phyloP scores from a whole-genome alignment of 2,888 invertebrate genomes.

The Copidosoma aretas region DNA sequence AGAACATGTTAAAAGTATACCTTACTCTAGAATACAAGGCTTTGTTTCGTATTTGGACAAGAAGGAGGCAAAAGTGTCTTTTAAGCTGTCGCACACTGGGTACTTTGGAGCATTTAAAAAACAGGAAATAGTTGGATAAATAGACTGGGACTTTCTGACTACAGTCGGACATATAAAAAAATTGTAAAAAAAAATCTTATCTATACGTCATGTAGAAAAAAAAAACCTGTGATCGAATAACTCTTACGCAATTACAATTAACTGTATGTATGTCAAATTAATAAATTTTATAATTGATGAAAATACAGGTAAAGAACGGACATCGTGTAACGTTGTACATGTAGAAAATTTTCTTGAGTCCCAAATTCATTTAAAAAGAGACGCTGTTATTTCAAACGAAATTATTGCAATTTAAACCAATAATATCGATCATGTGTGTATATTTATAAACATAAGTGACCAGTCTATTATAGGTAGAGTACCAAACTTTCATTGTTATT shows the following conservation, averaged over 20 bases:
- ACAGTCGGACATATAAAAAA: neutral
- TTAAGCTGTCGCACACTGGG: neutral
- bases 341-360: too few relatives aligned
- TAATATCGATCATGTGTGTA: too few relatives aligned
- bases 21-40: neutral
- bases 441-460: too few relatives aligned
- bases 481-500: too few relatives aligned
- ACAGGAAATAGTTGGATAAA: neutral
- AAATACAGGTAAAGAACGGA: neutral
- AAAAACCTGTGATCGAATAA: slow-evolving; percentile 6
- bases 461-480: too few relatives aligned
- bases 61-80: neutral
- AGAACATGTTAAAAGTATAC: neutral
- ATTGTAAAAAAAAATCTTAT: slow-evolving; percentile 2
- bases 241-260: slow-evolving; percentile 7
- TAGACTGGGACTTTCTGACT: neutral
- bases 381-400: too few relatives aligned
- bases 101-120: slow-evolving; percentile 2
- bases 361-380: too few relatives aligned
- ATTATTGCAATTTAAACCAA: too few relatives aligned
- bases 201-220: slow-evolving; percentile 4
- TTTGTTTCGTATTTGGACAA: neutral
- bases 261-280: slow-evolving; percentile 8
- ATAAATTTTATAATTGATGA: neutral
- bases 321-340: neutral